Conservation (phyloP, 2,888 invertebrate species). For the Corythucha ciliata region DNA sequence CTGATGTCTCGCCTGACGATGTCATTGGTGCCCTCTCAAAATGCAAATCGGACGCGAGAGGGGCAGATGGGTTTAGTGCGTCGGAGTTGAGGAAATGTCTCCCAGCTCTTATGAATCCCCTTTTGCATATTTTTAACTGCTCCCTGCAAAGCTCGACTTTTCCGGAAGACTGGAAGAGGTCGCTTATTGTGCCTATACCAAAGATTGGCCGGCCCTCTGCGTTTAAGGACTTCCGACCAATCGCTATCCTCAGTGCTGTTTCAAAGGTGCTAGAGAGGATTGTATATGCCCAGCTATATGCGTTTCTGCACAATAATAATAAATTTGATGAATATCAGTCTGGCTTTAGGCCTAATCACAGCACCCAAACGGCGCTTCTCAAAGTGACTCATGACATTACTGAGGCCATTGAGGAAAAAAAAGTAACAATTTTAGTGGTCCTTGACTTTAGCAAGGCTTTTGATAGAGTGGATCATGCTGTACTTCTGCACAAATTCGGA, state of each 20-base stretch:
- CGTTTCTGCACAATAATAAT: neutral
- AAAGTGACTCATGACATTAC: constrained; percentile 2
- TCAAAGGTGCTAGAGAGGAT: constrained; percentile 9
- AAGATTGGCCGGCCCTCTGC: neutral
- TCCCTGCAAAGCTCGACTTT: neutral
- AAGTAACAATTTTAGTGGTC: neutral
- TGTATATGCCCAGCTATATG: neutral
- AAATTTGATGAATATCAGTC: neutral
- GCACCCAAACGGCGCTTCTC: constrained; percentile 1
- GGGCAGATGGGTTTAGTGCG: neutral
- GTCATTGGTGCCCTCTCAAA: neutral
- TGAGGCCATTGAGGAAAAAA: neutral
- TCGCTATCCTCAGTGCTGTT: constrained; percentile 8
- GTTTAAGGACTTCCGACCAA: constrained; percentile 8
- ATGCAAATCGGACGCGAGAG: neutral
- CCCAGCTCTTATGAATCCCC: neutral
- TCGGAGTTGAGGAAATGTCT: neutral
- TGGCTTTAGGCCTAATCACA: neutral
- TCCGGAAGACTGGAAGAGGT: constrained; percentile 11
- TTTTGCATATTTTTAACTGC: constrained; percentile 4
- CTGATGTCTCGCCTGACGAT: too few relatives aligned
- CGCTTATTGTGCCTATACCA: neutral
- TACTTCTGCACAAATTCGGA: too few relatives aligned
- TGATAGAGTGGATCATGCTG: too few relatives aligned
- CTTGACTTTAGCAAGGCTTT: constrained; percentile 4